A percentile compares a stretch with the other conserved stretches of the same genome.
phyloP scores from a whole-genome alignment of 2,797 vertebrate genomes.

The Kryptolebias ocellatus region DNA sequence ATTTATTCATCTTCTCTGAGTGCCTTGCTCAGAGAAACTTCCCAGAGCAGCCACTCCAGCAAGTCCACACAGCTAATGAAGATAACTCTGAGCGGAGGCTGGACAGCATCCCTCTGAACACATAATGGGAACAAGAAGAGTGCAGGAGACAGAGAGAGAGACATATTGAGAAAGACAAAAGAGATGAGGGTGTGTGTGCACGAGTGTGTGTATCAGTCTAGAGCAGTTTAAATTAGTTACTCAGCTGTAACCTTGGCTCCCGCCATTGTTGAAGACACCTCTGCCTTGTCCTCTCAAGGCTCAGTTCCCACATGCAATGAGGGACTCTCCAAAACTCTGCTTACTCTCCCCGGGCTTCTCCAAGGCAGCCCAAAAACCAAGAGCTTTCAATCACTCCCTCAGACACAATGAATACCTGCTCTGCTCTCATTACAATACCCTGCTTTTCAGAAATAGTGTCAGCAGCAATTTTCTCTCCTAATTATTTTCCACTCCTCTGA shows the following conservation, averaged over 20 bases:
- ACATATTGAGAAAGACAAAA: conserved; percentile 70
- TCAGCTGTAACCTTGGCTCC: conserved; percentile 80
- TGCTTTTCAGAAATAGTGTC: conserved; percentile 88
- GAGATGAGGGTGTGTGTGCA: conserved; percentile 44
- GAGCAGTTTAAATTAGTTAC: conserved; percentile 78
- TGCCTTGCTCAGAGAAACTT: conserved; percentile 70
- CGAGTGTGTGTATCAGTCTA: conserved; percentile 56
- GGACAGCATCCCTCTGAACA: conserved; percentile 70
- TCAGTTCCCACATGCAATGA: conserved; percentile 76
- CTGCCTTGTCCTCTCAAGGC: conserved; percentile 71
- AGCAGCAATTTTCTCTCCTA: conserved; percentile 87
- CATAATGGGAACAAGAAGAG: conserved; percentile 66
- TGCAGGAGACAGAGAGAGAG: conserved; percentile 59
- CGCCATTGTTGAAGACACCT: conserved; percentile 78
- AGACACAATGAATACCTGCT: conserved; percentile 83
- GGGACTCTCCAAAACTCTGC: conserved; percentile 77
- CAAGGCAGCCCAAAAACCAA: conserved; percentile 69
- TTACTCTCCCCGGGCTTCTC: conserved; percentile 73
- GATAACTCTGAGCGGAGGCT: conserved; percentile 72
- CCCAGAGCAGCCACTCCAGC: conserved; percentile 65
- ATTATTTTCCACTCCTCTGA: conserved; percentile 85
- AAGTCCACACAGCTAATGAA: conserved; percentile 73
- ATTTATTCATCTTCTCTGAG: conserved; percentile 75
- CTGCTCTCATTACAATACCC: conserved; percentile 87
- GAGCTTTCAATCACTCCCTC: conserved; percentile 76